These are phyloP conservation scores for Eremophila alpestris DNA, from an alignment of 2,797 vertebrate genomes.

Conservation along the genomic window DNA sequence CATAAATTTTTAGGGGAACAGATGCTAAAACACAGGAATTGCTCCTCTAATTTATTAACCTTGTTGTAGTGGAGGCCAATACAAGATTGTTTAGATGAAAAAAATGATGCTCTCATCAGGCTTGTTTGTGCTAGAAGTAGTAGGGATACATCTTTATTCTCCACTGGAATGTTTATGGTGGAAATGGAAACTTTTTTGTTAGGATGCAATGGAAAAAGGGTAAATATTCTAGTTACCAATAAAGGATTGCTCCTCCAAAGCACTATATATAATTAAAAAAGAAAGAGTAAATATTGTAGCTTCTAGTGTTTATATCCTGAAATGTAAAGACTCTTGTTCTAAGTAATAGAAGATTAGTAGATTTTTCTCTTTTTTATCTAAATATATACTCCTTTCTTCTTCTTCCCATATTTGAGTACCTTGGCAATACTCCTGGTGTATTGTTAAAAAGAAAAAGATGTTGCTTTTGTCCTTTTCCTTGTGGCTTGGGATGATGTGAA, in stretches of 20 bases:
- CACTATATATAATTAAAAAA: not conserved
- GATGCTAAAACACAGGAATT: not conserved
- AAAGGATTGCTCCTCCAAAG: not conserved
- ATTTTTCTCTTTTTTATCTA: not conserved
- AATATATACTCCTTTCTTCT: not conserved
- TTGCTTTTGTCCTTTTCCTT: not conserved
- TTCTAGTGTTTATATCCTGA: not conserved
- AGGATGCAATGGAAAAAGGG: not conserved
- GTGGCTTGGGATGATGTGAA: not conserved
- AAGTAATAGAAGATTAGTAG: not conserved
- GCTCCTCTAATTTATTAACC: slow-evolving; percentile 1
- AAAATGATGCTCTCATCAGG: not conserved
- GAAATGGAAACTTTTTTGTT: not conserved
- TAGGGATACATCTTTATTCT: not conserved
- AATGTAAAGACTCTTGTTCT: not conserved
- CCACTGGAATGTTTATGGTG: not conserved
- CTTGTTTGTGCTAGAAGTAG: not conserved
- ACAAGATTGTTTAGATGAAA: not conserved
- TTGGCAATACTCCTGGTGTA: not conserved
- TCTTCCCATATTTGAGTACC: not conserved
- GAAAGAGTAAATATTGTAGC: not conserved
- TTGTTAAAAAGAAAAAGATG: not conserved
- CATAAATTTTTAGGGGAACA: slow-evolving; percentile 27
- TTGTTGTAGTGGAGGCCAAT: not conserved
- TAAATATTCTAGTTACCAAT: not conserved